Conservation (phyloP, 2,797 vertebrate species). For the Somateria mollissima region DNA sequence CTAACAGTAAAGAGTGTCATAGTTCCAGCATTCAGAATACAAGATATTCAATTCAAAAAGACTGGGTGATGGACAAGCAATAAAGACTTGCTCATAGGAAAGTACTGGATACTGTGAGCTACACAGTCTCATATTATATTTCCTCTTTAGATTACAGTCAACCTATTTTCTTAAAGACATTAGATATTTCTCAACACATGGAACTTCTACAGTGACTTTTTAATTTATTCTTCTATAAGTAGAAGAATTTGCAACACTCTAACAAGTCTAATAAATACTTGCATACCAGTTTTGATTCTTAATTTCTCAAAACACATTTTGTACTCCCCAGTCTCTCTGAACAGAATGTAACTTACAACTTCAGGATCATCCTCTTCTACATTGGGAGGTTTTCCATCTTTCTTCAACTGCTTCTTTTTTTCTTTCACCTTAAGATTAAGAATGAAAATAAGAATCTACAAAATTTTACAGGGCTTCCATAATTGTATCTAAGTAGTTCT, state of each 20-base stretch:
- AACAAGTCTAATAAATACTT: not conserved
- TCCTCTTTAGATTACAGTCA: not conserved
- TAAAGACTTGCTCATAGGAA: not conserved
- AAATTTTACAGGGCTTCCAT: not conserved
- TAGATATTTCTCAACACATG: not conserved
- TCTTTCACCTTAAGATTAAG: slow-evolving; percentile 89
- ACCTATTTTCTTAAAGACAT: not conserved
- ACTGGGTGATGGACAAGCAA: not conserved
- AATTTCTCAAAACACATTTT: not conserved
- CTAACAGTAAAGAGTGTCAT: not conserved
- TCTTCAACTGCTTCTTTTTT: slow-evolving; percentile 96
- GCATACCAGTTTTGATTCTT: not conserved
- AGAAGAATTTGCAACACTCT: not conserved
- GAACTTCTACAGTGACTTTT: not conserved
- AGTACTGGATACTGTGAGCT: not conserved
- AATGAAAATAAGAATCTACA: not conserved
- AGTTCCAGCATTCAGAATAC: not conserved
- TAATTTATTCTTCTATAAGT: not conserved
- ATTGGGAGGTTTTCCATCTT: slow-evolving; percentile 88
- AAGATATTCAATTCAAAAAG: not conserved
- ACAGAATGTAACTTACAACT: slow-evolving; percentile 80
- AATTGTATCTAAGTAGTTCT: not conserved
- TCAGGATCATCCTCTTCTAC: slow-evolving; percentile 96
- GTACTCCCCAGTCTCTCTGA: not conserved
- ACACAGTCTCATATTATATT: not conserved